These are phyloP conservation scores for Crotalus tigris DNA, from an alignment of 2,113 vertebrate genomes.

Conservation along the genomic window DNA sequence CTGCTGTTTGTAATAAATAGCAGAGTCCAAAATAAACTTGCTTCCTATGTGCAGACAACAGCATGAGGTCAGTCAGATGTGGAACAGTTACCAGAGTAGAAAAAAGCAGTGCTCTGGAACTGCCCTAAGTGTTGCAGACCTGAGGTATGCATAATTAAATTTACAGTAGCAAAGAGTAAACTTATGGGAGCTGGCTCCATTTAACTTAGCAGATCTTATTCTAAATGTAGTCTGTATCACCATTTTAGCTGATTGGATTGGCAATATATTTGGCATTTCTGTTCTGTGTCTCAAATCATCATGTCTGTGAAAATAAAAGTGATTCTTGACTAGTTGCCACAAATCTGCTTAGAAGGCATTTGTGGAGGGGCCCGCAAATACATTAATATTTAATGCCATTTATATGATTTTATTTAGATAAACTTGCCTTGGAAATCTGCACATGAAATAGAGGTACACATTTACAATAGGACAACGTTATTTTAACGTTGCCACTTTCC, in stretches of 20 bases:
- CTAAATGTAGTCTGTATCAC: neutral
- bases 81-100: neutral
- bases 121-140: neutral
- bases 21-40: neutral
- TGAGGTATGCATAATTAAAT: neutral
- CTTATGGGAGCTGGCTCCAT: neutral
- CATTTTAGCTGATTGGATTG: neutral
- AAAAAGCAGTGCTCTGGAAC: neutral
- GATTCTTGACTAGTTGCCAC: neutral
- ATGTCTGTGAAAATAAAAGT: neutral
- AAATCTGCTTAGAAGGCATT: neutral
- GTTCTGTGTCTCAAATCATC: neutral
- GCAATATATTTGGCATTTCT: neutral
- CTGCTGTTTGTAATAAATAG: neutral
- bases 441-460: constrained; percentile 12
- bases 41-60: neutral
- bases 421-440: constrained; percentile 40
- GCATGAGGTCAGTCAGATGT: neutral
- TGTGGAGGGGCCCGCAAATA: neutral
- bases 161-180: neutral
- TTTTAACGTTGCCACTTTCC: constrained; percentile 13
- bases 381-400: neutral
- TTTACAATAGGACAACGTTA: neutral
- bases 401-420: neutral
- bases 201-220: neutral